Evolutionary conservation across 1,140 invertebrate genomes (phyloP), one percentile per base, ranked within the genome.

Genomic region (Gonioctena quinquepunctata): DNA sequence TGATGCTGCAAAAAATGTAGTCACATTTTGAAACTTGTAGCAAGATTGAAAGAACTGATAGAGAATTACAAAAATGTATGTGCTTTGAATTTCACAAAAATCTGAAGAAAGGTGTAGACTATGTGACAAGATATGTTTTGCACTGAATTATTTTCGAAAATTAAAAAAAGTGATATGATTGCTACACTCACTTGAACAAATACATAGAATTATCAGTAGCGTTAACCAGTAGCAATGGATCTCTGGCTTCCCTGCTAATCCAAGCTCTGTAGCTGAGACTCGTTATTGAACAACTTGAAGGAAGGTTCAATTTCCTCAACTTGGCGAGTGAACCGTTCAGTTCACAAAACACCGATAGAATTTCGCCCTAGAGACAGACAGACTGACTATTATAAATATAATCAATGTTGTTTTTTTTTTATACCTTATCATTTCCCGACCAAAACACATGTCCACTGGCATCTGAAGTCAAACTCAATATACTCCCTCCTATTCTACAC

Each of bases 261-360:
- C 93, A 95, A n/a, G 90, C 89, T 79, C 92, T 87, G 85, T 92
- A 93, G 62, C 90, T 91, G 56, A 95, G 86, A 84, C 92, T 91
- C 0, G 91, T 93, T 61, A 95, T 87, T 65, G 88, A 86, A 79
- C 85, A 84, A 42, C 85, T 84, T 65, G 90, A 89, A 72, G 87
- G 87, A 60, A 88, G 86, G 71, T 83, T 84, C 76, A 90, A 88
- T 77, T 89, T 88, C 74, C 88, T 87, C 78, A 91, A 86, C 86
- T 91, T 93, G 60, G 87, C 90, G 33, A 96, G 83, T 78, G 89
- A 86, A 27, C 93, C 93, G 78, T 89, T 89, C 23, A 91, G 80
- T 81, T 94, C 93, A 82, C 91, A 90, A 13, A 88, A 85, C 79
- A 92, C 90, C 33, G 91, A 91, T 62, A 89, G 85, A 59, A 93